A percentile compares a stretch with the other conserved stretches of the same genome.
phyloP scores from a whole-genome alignment of 2,113 vertebrate species.

The cat (Felis catus) region DNA sequence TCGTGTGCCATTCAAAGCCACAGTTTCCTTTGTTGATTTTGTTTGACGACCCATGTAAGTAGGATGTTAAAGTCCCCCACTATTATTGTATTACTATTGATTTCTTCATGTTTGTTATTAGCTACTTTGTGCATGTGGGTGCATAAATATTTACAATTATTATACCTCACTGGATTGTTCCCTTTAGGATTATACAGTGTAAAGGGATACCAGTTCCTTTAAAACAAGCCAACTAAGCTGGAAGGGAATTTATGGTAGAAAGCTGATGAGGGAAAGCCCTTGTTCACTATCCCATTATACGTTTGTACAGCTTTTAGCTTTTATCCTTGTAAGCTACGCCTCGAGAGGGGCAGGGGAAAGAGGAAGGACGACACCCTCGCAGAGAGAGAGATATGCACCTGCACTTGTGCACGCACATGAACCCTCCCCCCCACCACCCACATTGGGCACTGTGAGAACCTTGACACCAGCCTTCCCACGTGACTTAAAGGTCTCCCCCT shows the following conservation, averaged over 20 bases:
- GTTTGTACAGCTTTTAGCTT: background rate
- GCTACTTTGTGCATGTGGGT: background rate
- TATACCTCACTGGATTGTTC: background rate
- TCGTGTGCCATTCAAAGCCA: background rate
- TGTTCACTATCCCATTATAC: no score
- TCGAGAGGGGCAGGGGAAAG: background rate
- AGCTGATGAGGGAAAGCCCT: accelerated
- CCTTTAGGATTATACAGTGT: background rate
- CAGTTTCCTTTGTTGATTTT: background rate
- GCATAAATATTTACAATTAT: background rate
- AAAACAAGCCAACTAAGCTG: background rate
- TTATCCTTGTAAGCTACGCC: background rate
- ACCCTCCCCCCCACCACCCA: no score
- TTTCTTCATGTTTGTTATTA: background rate
- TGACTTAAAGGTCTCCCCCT: background rate
- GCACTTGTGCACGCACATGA: accelerated
- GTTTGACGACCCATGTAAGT: background rate
- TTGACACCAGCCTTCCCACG: background rate
- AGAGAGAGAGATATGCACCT: background rate
- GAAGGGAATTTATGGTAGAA: background rate
- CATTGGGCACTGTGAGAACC: background rate
- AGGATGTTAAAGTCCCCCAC: background rate
- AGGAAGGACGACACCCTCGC: no score
- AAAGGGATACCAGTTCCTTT: background rate
- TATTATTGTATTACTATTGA: background rate